Base-by-base conservation (phyloP, 2,797 vertebrate species). In the Trachops cirrhosus region DNA sequence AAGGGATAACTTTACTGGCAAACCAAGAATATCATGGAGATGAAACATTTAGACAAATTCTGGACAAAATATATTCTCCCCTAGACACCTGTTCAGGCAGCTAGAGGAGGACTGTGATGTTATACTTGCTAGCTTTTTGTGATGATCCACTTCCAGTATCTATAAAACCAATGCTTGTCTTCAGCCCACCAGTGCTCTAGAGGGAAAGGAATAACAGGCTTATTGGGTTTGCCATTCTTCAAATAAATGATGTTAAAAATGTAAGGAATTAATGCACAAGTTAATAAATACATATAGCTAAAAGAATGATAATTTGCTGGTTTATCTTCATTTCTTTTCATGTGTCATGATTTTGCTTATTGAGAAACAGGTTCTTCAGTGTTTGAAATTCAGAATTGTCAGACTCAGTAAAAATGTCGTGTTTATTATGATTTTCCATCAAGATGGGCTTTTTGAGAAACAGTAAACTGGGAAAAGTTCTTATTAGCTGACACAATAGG, bases 311-410 rank as follows among this genome's bases (percentile, higher is more conserved):
- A 24, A 34, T 52, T 84, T 50, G 46, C 68, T 78, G 29, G 46
- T 68, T 89, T 94, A 50, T 91, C 85, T 92, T 77, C 24, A 62
- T 77, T 80, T 80, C 26, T 83, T 75, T 91, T 83, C 12, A 16
- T 32, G 12, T 34, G 19, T 54, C 37, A 39, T 9, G 32, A 15
- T n/a, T 83, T 50, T 10, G 24, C 79, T 83, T 74, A 4, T 46
- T 64, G 48, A 86, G 44, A 73, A 50, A 39, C 64, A 16, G 64
- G 24, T 75, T 80, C 3, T 59, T 64, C 19, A 8, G 3, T 80
- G 44, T 89, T 54, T 67, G 92, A 84, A 34, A 57, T 93, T 93
- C 2, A 24, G 34, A 84, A 68, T 14, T 54, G 37, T 77, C 32
- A 54, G 79, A 86, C 34, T 29, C 73, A n/a, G 93, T 52, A 48